Base-by-base conservation (phyloP, 2,113 vertebrate genomes). In the Pangasianodon hypophthalmus region DNA sequence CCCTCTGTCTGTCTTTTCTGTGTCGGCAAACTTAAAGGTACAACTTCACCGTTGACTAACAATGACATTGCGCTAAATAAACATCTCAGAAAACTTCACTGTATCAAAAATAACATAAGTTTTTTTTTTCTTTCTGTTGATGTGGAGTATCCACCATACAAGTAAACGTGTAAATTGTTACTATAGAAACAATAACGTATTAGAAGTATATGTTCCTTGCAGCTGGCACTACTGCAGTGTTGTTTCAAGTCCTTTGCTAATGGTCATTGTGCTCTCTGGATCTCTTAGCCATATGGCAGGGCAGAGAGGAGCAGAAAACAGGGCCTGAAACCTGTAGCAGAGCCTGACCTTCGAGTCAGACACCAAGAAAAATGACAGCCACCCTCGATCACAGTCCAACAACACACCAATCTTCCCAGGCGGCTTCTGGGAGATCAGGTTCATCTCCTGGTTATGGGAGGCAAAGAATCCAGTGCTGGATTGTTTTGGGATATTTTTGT, bases 221-320 rank as follows among this genome's bases (percentile, higher is more conserved):
- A 81, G 48, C 48, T 81, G 16, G 14, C 4, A 82, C 16, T 56
- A 56, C n/a, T 82, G n/a, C 16, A 10, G 2, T 37, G 18, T 81
- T 81, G 79, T 82, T 54, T 82, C 6, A 1, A 37, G 41, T 81
- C 11, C 8, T 75, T 26, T 60, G 32, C 21, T 32, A 21, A 91
- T 89, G 21, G 44, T 48, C 50, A 89, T 87, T 18, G 79, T 87
- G 26, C 87, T 81, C 26, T 84, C 50, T 82, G 77, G 73, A 11
- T 87, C 88, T 69, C 88, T 73, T 46, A 89, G 26, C 90, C 90
- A 91, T 69, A 91, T 50, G 10, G 85, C 69, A 64, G 88, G 79
- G 58, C 75, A 62, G 64, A 91, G 29, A 80, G 90, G 88, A 48
- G 69, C 88, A 46, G 75, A 80, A 73, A 87, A 50, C 52, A 87